A percentile compares a stretch with the other conserved stretches of the same genome.
Evolutionary conservation across 2,888 invertebrate genomes (phyloP).

Genomic region (Latrodectus elegans): DNA sequence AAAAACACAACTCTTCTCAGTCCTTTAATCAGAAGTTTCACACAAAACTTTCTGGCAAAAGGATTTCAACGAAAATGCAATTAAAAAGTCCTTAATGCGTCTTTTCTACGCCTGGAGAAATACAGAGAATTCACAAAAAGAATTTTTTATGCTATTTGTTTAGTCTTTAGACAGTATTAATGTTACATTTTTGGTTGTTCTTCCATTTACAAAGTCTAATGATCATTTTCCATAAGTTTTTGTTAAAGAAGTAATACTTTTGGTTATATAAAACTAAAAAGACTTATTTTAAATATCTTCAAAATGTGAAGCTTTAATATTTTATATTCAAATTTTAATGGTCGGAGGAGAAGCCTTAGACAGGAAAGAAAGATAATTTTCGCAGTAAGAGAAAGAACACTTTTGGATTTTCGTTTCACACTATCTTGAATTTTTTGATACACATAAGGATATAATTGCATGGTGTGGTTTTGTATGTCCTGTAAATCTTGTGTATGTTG

Average conservation of each 20-base stretch:
- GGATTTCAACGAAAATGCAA: conserved; percentile 55
- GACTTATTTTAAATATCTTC: conserved; percentile 25
- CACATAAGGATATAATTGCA: no score
- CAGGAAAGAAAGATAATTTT: no score
- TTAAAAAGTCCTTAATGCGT: conserved; percentile 58
- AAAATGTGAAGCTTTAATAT: conserved; percentile 19
- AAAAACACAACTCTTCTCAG: conserved; percentile 2
- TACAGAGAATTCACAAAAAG: conserved; percentile 1
- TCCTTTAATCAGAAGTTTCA: conserved; percentile 57
- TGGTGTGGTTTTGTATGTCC: no score
- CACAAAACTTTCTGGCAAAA: conserved; percentile 36
- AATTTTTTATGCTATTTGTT: conserved; percentile 31
- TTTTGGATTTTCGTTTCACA: no score
- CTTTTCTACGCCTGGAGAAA: conserved; percentile 26
- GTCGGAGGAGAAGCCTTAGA: conserved; percentile 29
- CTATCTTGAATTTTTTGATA: no score
- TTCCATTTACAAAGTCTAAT: conserved; percentile 21
- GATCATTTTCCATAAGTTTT: conserved; percentile 9
- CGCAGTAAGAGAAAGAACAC: no score
- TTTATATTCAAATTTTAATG: conserved; percentile 34
- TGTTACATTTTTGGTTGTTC: conserved; percentile 28
- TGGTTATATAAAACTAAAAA: conserved; percentile 32
- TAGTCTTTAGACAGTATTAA: conserved; percentile 12
- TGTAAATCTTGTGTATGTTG: no score
- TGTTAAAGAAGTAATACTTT: conserved; percentile 10